Percentiles rank a stretch among this genome's conserved stretches.
Evolutionary conservation across 53 echinoderm and acorn worm genomes (phyloP).

Genomic region (Temnopleurus reevesii): DNA sequence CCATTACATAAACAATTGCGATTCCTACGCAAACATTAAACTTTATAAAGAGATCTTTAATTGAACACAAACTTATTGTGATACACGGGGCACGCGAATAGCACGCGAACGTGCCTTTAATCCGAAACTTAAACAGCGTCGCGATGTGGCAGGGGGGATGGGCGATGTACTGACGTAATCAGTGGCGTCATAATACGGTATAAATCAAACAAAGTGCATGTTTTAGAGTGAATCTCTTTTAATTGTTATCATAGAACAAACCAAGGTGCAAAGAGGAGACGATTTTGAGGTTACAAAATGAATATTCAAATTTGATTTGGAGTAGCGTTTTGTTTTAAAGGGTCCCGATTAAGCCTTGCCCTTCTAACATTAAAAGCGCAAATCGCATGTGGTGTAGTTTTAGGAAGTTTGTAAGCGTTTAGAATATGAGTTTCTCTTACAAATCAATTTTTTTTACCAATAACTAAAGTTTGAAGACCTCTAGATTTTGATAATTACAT

Average conservation of each 20-base stretch:
- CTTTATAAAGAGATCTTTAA: not conserved
- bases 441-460: too few relatives aligned
- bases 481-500: too few relatives aligned
- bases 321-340: not conserved
- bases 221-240: not conserved
- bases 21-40: not conserved
- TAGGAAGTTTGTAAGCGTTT: too few relatives aligned
- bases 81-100: slow-evolving; percentile 19
- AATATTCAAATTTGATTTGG: not conserved
- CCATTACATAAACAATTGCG: not conserved
- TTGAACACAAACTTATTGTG: not conserved
- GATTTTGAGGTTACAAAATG: not conserved
- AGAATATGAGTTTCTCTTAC: too few relatives aligned
- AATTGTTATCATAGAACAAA: not conserved
- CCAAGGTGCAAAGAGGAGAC: not conserved
- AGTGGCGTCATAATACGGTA: slow-evolving; percentile 1
- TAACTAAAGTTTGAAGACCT: too few relatives aligned
- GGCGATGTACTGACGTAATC: slow-evolving; percentile 29
- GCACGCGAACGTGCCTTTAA: slow-evolving; percentile 22
- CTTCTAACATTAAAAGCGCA: not conserved
- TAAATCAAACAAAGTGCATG: not conserved
- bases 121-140: not conserved
- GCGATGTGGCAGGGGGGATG: not conserved
- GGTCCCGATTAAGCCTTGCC: not conserved
- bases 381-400: too few relatives aligned